Base-by-base conservation (phyloP, 2,797 vertebrate species). In the Hybognathus amarus region DNA sequence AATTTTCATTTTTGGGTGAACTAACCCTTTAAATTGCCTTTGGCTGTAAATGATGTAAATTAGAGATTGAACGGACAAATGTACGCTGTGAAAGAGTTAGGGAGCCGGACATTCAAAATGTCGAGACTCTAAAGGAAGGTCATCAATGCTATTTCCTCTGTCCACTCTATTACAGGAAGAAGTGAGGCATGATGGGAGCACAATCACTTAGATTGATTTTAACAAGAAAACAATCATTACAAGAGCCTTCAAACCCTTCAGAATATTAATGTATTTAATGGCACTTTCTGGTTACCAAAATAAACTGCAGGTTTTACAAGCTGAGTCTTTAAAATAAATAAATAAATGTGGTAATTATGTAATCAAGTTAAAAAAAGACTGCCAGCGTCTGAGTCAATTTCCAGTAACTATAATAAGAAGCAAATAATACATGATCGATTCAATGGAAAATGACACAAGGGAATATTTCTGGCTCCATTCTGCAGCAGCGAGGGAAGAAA, bases 381-480 rank as follows among this genome's bases (percentile, higher is more conserved):
- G 7, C 24, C 27, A 74, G 42, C 5, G 24, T 36, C 64, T 86
- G 9, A 0, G 24, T 17, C 76, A 56, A 77, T 80, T 85, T 86
- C 33, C 45, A 18, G 77, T 5, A 30, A 59, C 45, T 54, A 82
- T 50, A 52, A 71, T 54, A 52, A 71, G 78, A 67, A 70, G 80
- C 59, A 42, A 80, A 63, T 12, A 45, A 47, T 40, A 71, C 80
- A 8, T 56, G 30, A 47, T 54, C 8, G 24, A 75, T 59, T 45
- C 9, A 2, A 12, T 24, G 22, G 52, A 66, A 76, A 77, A 80
- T 20, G 38, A 86, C 50, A 59, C 30, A 10, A 15, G 47, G 30
- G 40, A 77, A 82, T 59, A 85, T 77, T 79, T 52, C 42, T 40
- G 80, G 64, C 38, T 73, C 56, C 11, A 33, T 52, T 71, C 56